These are phyloP conservation scores for Melanerpes aurifrons DNA, from an alignment of 2,113 vertebrate genomes.

Conservation along the genomic window DNA sequence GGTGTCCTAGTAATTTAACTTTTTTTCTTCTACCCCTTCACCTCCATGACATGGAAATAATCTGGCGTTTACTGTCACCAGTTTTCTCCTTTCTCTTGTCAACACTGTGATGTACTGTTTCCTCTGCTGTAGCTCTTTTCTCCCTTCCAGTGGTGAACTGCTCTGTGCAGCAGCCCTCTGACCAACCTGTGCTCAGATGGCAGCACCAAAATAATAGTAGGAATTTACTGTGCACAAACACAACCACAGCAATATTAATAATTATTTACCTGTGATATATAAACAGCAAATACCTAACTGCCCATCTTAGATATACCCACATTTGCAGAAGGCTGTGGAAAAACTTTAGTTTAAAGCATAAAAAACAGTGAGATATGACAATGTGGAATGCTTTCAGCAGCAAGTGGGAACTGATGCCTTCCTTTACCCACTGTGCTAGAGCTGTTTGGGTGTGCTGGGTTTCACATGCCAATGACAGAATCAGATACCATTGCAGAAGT, in stretches of 20 bases:
- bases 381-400: background rate
- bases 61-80: background rate
- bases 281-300: background rate
- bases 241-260: background rate
- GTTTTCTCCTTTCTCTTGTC: background rate
- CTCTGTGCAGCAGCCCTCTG: background rate
- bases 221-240: background rate
- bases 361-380: background rate
- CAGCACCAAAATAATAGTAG: background rate
- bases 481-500: background rate
- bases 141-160: background rate
- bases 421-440: background rate
- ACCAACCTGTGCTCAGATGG: fast-evolving
- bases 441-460: background rate
- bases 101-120: background rate
- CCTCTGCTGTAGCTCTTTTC: background rate
- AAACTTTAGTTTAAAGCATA: background rate
- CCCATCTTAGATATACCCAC: background rate
- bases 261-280: background rate
- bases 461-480: background rate
- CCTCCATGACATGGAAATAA: background rate
- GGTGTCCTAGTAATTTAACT: background rate
- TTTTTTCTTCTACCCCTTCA: background rate
- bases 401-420: background rate
- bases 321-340: background rate